A percentile compares a stretch with the other conserved stretches of the same genome.
phyloP scores from a whole-genome alignment of 2,797 vertebrate species.

The Hafferia zeledoni region DNA sequence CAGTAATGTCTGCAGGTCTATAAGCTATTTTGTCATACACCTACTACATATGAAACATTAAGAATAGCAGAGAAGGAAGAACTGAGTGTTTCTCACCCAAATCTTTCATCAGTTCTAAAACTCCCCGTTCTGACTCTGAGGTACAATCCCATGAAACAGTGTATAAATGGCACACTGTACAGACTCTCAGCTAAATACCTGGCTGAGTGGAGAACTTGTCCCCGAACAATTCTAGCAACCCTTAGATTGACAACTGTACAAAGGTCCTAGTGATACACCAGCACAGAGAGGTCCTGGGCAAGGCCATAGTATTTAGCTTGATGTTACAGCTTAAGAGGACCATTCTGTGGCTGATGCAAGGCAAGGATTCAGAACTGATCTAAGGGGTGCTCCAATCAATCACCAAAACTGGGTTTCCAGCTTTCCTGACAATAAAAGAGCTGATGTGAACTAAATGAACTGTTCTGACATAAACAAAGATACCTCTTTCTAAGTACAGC shows the following conservation, averaged over 20 bases:
- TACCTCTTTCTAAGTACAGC: not conserved
- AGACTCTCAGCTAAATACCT: not conserved
- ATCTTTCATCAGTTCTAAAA: not conserved
- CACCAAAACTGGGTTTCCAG: not conserved
- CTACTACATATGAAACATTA: not conserved
- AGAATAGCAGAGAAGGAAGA: not conserved
- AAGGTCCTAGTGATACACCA: not conserved
- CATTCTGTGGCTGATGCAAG: not conserved
- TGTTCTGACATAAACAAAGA: not conserved
- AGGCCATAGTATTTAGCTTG: not conserved
- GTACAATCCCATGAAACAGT: not conserved
- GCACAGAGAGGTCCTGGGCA: not conserved
- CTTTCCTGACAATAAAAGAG: not conserved
- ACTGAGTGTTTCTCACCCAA: not conserved
- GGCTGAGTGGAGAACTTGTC: not conserved
- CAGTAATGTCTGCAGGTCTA: not conserved
- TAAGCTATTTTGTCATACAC: not conserved
- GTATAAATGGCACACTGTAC: rapidly evolving
- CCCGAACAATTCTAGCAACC: not conserved
- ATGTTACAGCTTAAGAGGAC: not conserved
- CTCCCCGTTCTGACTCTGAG: not conserved
- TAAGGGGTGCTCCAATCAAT: not conserved
- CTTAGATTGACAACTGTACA: not conserved
- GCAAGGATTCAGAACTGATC: not conserved
- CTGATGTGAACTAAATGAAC: not conserved